These are phyloP conservation scores for Decapterus maruadsi DNA, from an alignment of 2,797 vertebrate genomes.

Conservation along the genomic window DNA sequence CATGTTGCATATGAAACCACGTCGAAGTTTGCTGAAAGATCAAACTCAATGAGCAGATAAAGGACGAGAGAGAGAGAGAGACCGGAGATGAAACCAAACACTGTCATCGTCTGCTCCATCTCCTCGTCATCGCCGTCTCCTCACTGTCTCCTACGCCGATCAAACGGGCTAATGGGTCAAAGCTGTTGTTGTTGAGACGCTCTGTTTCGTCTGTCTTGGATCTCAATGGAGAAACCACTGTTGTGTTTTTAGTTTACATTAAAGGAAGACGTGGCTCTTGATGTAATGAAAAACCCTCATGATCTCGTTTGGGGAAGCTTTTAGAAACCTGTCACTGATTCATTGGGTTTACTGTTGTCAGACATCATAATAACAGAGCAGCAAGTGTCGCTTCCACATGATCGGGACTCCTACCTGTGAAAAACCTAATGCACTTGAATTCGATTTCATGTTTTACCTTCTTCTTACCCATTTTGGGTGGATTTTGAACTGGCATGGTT, in stretches of 20 bases:
- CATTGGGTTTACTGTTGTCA: not conserved
- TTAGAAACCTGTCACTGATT: not conserved
- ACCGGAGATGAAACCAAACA: slow-evolving; percentile 10
- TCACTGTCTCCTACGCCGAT: not conserved
- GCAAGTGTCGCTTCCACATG: no score
- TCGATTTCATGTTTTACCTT: no score
- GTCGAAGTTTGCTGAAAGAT: not conserved
- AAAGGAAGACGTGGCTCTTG: not conserved
- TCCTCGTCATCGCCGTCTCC: slow-evolving; percentile 7
- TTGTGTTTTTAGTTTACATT: not conserved
- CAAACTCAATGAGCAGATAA: slow-evolving; percentile 10
- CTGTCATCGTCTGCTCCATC: slow-evolving; percentile 5
- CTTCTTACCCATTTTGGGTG: no score
- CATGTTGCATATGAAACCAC: not conserved
- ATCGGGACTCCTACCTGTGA: no score
- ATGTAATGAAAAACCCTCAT: not conserved
- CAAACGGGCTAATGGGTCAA: slow-evolving; percentile 11
- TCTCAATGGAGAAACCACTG: not conserved
- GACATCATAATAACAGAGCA: not conserved
- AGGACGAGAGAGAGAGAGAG: not conserved
- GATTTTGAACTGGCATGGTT: not conserved
- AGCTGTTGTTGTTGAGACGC: not conserved
- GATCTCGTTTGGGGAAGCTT: not conserved
- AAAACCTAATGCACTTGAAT: no score
- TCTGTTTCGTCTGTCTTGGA: not conserved